Evolutionary conservation across 92 coral and sea anemone genomes (phyloP), one percentile per base, ranked within the genome.

Genomic region (Phenganax subtilis): DNA sequence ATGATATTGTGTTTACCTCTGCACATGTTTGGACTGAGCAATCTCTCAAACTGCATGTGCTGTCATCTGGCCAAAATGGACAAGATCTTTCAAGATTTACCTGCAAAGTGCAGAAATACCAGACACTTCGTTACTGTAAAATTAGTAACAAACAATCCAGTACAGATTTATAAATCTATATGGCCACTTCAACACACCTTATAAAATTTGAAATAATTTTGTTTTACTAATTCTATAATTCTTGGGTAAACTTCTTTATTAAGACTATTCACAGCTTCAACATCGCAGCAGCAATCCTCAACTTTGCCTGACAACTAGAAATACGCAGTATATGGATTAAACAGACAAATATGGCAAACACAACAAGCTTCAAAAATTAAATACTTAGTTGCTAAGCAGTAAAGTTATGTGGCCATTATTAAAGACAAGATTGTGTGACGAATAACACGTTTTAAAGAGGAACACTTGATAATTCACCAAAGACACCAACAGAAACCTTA

Each of bases 231-330:
- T 84, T 94, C 90, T 60, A 72, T 71, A 47, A 94, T 88, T 25
- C 87, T 85, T 79, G 98, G 98, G 72, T 88, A 78, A 57, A 92
- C 93, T 74, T 90, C 92, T 86, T 87, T 87, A 86, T 94, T 94
- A 61, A 94, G 82, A 60, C 81, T 89, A 74, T 94, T 94, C 54
- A 94, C 98, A 27, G 97, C 91, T 82, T 94, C 98, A 37, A 94
- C 87, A 71, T 92, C 98, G 87, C 98, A 94, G 84, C 98, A 94
- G 72, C 98, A 94, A 57, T 94, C 97, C 68, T 94, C 98, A 4
- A 93, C 90, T 68, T 90, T 94, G 14, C 98, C 98, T 54, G 93
- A 69, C 37, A 94, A 86, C 98, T 94, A 85, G 54, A 90, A 57
- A 60, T 55, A 58, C 63, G 75, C 47, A 5, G 65, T 14, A 14